A percentile compares a stretch with the other conserved stretches of the same genome.
These are phyloP conservation scores for Mechanitis messenoides DNA, from an alignment of 2,888 invertebrate species.

Conservation along the genomic window DNA sequence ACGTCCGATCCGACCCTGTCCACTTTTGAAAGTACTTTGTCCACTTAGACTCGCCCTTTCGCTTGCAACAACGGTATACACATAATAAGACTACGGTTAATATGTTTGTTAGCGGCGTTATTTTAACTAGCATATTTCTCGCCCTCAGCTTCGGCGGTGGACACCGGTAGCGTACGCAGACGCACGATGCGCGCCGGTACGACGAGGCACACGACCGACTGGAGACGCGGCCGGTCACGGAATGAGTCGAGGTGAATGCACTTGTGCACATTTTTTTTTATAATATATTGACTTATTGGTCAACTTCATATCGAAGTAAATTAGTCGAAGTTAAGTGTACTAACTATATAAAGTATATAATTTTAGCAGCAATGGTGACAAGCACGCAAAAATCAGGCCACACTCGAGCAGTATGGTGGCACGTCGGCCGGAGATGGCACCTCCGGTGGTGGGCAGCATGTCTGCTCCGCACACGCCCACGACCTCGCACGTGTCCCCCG, in stretches of 20 bases:
- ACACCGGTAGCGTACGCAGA: slow-evolving; percentile 33
- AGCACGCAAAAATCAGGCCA: slow-evolving; percentile 48
- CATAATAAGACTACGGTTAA: too few relatives aligned
- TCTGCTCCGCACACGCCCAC: slow-evolving; percentile 72
- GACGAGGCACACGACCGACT: slow-evolving; percentile 18
- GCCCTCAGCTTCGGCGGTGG: slow-evolving; percentile 11
- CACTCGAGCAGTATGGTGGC: slow-evolving; percentile 60
- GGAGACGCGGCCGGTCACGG: slow-evolving; percentile 39
- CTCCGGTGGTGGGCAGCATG: slow-evolving; percentile 38
- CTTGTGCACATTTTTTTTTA: slow-evolving; percentile 7
- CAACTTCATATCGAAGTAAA: background rate
- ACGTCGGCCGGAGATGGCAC: slow-evolving; percentile 47
- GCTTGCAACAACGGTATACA: too few relatives aligned
- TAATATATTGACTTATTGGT: too few relatives aligned
- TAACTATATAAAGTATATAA: background rate
- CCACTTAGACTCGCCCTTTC: too few relatives aligned
- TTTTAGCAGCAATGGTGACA: slow-evolving; percentile 34
- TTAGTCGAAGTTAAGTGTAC: background rate
- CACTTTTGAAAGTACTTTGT: too few relatives aligned
- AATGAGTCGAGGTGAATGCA: slow-evolving; percentile 41
- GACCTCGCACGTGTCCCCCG: slow-evolving; percentile 38
- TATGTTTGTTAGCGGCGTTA: too few relatives aligned
- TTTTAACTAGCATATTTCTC: slow-evolving; percentile 36
- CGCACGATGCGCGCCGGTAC: slow-evolving; percentile 31
- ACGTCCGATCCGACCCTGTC: too few relatives aligned